These are phyloP conservation scores for Ctenoplectra terminalis DNA, from an alignment of 1,140 invertebrate species.

Conservation along the genomic window DNA sequence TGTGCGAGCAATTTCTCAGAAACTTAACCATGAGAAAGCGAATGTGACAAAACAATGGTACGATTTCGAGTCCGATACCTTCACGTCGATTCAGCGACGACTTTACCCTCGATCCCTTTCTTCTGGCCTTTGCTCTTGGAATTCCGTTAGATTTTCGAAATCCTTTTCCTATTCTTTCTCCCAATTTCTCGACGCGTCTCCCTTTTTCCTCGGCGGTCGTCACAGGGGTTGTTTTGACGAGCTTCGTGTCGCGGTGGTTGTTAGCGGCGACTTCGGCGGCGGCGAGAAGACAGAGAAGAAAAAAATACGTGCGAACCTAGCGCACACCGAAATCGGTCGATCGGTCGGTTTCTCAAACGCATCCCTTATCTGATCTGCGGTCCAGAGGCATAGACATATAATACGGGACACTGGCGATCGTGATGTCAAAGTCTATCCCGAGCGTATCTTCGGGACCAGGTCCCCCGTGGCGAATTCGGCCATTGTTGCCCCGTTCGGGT, in stretches of 20 bases:
- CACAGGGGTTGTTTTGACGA: not conserved
- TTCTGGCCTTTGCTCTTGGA: not conserved
- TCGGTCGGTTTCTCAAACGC: conserved; percentile 79
- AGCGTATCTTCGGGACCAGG: conserved; percentile 72
- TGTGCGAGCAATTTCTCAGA: not conserved
- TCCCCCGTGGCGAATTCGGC: conserved; percentile 76
- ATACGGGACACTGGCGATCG: conserved; percentile 69
- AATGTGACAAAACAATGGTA: conserved; percentile 15
- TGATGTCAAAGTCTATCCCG: conserved; percentile 82
- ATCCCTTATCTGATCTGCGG: conserved; percentile 78
- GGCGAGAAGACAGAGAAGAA: conserved; percentile 52
- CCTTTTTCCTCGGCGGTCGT: not conserved
- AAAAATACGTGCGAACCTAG: conserved; percentile 78
- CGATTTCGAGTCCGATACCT: not conserved
- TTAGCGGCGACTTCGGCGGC: not conserved
- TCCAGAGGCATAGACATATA: conserved; percentile 55
- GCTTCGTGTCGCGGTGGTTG: not conserved
- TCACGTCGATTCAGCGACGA: not conserved
- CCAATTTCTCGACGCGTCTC: not conserved
- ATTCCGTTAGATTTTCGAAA: not conserved
- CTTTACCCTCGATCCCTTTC: conserved; percentile 17
- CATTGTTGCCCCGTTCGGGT: conserved; percentile 74
- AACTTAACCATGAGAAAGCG: conserved; percentile 6
- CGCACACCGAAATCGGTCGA: conserved; percentile 40
- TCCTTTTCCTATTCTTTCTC: not conserved